Conservation (phyloP, 2,888 invertebrate genomes). For the Alviniconcha strummeri region DNA sequence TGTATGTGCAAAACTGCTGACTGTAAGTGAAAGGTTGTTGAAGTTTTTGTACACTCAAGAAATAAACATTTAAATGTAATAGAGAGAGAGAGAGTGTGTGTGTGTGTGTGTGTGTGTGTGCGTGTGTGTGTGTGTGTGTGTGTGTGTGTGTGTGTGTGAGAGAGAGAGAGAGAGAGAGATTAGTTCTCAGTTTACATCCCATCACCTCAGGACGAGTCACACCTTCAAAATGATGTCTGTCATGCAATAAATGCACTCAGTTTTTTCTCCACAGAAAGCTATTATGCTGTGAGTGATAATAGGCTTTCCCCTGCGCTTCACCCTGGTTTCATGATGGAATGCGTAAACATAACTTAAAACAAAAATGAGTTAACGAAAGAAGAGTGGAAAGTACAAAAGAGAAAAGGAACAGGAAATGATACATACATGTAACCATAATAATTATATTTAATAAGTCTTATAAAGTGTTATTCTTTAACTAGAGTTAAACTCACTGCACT, state of each 20-base stretch:
- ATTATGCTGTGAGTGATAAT: no score
- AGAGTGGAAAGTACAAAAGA: no score
- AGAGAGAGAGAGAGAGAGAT: constrained; percentile 1
- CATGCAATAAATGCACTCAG: no score
- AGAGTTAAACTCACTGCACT: no score
- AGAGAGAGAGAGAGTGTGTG: not conserved
- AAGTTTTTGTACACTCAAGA: not conserved
- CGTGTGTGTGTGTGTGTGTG: not conserved
- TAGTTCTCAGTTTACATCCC: not conserved
- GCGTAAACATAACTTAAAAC: not conserved
- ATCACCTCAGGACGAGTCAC: not conserved
- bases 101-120: not conserved
- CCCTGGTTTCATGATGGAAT: not conserved
- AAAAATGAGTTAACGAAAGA: no score
- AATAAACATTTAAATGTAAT: not conserved
- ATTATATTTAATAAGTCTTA: no score
- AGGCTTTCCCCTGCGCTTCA: no score
- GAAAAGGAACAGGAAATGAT: no score
- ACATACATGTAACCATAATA: no score
- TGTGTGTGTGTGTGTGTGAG: not conserved
- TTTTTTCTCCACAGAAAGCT: no score
- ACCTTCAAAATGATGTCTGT: not conserved
- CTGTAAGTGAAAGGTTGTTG: not conserved
- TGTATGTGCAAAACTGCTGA: not conserved
- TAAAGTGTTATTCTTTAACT: no score